Conservation (phyloP, 2,113 vertebrate species). For the Myrmophylax atrothorax region DNA sequence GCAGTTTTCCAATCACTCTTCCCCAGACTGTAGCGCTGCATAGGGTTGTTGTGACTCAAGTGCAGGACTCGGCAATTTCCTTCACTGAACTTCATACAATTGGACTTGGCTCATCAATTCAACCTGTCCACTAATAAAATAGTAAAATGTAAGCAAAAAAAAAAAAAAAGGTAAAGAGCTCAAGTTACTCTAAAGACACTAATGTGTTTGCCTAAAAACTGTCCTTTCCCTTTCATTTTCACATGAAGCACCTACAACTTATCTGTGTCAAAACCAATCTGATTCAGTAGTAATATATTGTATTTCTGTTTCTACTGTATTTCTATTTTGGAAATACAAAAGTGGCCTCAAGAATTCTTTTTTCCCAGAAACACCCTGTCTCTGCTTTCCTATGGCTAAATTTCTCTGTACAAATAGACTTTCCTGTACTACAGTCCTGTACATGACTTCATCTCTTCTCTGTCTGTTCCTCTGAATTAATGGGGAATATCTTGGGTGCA, state of each 20-base stretch:
- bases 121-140: not conserved
- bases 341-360: not conserved
- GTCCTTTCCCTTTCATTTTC: not conserved
- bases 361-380: not conserved
- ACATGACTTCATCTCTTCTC: not conserved
- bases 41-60: not conserved
- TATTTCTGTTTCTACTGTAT: not conserved
- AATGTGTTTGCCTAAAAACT: not conserved
- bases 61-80: not conserved
- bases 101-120: not conserved
- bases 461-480: not conserved
- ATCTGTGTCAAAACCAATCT: not conserved
- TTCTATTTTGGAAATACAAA: not conserved
- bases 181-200: not conserved
- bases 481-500: not conserved
- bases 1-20: not conserved
- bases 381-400: not conserved
- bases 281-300: not conserved
- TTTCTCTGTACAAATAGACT: not conserved
- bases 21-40: not conserved
- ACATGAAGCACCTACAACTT: not conserved
- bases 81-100: not conserved
- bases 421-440: not conserved
- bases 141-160: not conserved
- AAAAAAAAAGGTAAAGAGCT: not conserved